Evolutionary conservation across 2,797 vertebrate genomes (phyloP), one percentile per base, ranked within the genome.

Genomic region (Acropternis orthonyx): DNA sequence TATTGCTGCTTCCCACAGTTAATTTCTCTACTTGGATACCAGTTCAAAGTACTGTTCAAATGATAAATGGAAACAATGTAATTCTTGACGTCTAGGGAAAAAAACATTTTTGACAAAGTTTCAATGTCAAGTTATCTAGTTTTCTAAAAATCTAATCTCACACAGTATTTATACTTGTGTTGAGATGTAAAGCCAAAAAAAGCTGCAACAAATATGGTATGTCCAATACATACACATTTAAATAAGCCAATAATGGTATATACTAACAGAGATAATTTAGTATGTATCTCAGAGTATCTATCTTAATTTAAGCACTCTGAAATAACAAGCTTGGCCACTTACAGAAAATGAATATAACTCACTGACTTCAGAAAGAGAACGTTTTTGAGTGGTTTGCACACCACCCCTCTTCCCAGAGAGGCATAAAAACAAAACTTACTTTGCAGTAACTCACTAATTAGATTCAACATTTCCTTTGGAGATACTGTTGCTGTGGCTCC

Each of bases 401-500:
- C 5, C 18, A 67, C 5, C 28, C 13, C 97, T 98, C 97, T 98
- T 98, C 91, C 98, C 98, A 98, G 91, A 83, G 55, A 78, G 28
- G 27, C 49, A 37, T 26, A 28, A 49, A 74, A 71, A 7, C 3
- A 1, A 85, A 62, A 98, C 99, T 90, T 98, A 99, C 99, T 99
- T 97, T 99, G 99, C 65, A 99, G 86, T 73, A 99, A 98, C 69
- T 99, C 99, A 14, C 98, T 98, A 88, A 99, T 98, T 61, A 99
- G 97, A 97, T 98, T 99, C 98, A 99, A 97, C 98, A 99, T 99
- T 97, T 99, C 99, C 97, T 99, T 99, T 4, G 99, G 99, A 59
- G 99, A 98, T 74, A 98, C 98, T 30, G 97, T 98, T 0, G 99
- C 97, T 26, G 98, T 96, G 81, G 99, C 98, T 90, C 99, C 99